These are phyloP conservation scores for Karalla daura DNA, from an alignment of 2,797 vertebrate genomes.

Conservation along the genomic window DNA sequence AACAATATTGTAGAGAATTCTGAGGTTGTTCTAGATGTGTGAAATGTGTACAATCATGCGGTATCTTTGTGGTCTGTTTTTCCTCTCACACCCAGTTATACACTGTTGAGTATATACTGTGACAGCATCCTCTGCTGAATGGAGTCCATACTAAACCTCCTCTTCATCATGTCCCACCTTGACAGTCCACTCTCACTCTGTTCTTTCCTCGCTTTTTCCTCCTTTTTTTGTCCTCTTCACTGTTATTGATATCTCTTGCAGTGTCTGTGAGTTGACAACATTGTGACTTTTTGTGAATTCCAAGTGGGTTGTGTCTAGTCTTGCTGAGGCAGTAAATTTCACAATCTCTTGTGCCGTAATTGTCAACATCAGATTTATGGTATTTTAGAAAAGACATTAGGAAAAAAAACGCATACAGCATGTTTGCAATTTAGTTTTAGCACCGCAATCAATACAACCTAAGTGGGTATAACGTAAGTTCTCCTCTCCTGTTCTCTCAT, in stretches of 20 bases:
- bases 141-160: constrained; percentile 16
- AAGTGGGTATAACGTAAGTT: constrained; percentile 78
- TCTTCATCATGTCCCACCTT: constrained; percentile 43
- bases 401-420: constrained; percentile 83
- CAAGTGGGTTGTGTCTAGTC: constrained; percentile 47
- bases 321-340: constrained; percentile 67
- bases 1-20: neutral
- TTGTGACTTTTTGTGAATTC: constrained; percentile 63
- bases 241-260: constrained; percentile 48
- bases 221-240: constrained; percentile 36
- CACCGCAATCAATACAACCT: constrained; percentile 73
- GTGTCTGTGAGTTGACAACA: constrained; percentile 48
- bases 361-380: constrained; percentile 63
- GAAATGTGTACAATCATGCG: neutral
- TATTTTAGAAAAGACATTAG: constrained; percentile 74
- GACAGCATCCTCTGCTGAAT: constrained; percentile 36
- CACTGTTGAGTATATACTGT: constrained; percentile 22
- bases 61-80: constrained; percentile 4
- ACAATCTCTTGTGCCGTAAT: constrained; percentile 63
- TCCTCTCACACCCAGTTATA: neutral
- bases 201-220: constrained; percentile 30
- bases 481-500: constrained; percentile 73
- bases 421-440: constrained; percentile 73
- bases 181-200: constrained; percentile 33
- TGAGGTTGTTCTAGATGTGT: constrained; percentile 1